Evolutionary conservation across 2,113 vertebrate genomes (phyloP), one percentile per base, ranked within the genome.

Genomic region (Nesoenas mayeri): DNA sequence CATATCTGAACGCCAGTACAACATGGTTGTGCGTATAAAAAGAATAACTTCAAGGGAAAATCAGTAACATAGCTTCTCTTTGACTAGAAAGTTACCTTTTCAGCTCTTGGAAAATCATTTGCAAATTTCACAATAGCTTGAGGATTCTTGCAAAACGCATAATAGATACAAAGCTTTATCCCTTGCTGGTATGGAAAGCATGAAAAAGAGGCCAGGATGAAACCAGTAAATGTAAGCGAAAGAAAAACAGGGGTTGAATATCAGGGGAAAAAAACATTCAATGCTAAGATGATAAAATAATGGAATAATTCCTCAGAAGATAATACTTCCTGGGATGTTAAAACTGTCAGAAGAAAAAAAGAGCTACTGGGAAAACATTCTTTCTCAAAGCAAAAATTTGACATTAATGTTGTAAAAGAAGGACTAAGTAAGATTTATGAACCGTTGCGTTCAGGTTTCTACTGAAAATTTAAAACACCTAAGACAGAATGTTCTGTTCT

Each of bases 251-350:
- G 3, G 73, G 85, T 57, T 91, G 50, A 91, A 88, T 70, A 22
- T 73, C 78, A 32, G 54, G 66, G 53, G 42, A 1, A 31, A 29
- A 65, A 54, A 62, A 53, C 11, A 70, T 47, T 66, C 71, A 95
- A 82, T 57, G 54, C 34, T 88, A 93, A 71, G 34, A 85, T 32
- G 57, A 64, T 53, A 95, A 93, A 92, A 87, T 77, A 86, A 87
- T 57, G 44, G 88, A 95, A 54, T 74, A 81, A 83, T 62, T 85
- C 75, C 24, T 81, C 57, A 60, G 78, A 92, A 95, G 81, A 91
- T 56, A 86, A 16, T 82, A 70, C 91, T 94, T 94, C 64, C 58
- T 61, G 48, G 36, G 87, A 92, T 5, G 6, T 62, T 95, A 89
- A 90, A 86, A 77, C 48, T 62, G 34, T 48, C 72, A 64, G 53